A percentile compares a stretch with the other conserved stretches of the same genome.
Conservation (phyloP, 2,888 invertebrate genomes). For the Actias luna region DNA sequence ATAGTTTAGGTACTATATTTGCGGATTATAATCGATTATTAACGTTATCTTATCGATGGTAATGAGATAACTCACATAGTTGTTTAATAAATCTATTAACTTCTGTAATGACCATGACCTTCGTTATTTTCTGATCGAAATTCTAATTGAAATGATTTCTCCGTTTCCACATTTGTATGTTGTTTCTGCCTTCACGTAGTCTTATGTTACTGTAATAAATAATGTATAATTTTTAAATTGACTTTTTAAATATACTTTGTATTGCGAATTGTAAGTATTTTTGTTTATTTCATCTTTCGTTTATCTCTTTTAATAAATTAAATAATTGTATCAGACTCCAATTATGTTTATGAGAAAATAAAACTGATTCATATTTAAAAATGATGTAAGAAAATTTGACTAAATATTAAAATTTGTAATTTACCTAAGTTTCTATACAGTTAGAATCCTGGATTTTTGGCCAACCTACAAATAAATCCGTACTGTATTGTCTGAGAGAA, state of each 20-base stretch:
- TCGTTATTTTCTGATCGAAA: not conserved
- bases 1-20: no score
- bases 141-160: not conserved
- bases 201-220: not conserved
- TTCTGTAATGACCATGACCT: constrained; percentile 22
- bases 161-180: not conserved
- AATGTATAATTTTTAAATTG: not conserved
- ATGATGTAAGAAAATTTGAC: no score
- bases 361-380: no score
- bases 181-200: not conserved
- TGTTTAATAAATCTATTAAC: not conserved
- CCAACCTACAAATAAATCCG: not conserved
- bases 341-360: no score
- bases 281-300: not conserved
- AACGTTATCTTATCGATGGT: not conserved
- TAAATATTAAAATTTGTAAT: no score
- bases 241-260: not conserved
- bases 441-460: no score
- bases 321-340: not conserved
- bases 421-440: no score
- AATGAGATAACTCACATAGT: not conserved
- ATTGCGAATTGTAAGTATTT: not conserved
- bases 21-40: not conserved
- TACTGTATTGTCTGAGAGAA: not conserved
- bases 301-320: not conserved